Percentiles rank a stretch among this genome's conserved stretches.
phyloP scores from a whole-genome alignment of 2,797 vertebrate genomes.

The Phrynocephalus vlangalii region DNA sequence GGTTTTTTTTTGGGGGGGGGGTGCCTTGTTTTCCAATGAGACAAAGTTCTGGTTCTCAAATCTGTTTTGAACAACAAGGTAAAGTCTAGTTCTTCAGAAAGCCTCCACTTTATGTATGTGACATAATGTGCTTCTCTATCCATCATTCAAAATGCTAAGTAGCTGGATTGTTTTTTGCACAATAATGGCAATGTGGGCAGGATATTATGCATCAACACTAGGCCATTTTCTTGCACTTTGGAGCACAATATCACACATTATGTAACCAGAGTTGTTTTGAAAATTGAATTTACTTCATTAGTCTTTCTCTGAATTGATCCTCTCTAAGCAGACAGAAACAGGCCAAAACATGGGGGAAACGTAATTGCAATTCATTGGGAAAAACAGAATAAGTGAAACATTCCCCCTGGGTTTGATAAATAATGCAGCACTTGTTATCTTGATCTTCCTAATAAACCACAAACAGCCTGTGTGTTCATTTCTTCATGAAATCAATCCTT shows the following conservation, averaged over 20 bases:
- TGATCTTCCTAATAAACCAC: constrained; percentile 74
- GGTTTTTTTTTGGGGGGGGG: not conserved
- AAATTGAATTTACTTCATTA: constrained; percentile 44
- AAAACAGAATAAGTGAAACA: constrained; percentile 50
- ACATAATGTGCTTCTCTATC: too few relatives aligned
- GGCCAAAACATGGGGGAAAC: constrained; percentile 54
- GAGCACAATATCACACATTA: too few relatives aligned
- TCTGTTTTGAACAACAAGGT: not conserved
- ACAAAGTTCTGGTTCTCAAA: not conserved
- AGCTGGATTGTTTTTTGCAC: too few relatives aligned
- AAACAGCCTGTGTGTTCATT: constrained; percentile 64
- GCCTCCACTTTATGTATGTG: not conserved
- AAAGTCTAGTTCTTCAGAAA: not conserved
- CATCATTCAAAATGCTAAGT: too few relatives aligned
- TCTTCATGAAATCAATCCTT: constrained; percentile 67
- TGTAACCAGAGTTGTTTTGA: too few relatives aligned
- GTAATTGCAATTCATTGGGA: constrained; percentile 57
- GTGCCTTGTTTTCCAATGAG: not conserved
- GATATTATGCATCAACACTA: too few relatives aligned
- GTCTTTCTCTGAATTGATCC: constrained; percentile 37
- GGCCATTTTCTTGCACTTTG: too few relatives aligned
- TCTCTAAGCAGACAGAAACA: constrained; percentile 26
- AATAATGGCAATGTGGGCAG: too few relatives aligned
- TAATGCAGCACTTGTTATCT: constrained; percentile 75
- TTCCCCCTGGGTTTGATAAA: constrained; percentile 70